Base-by-base conservation (phyloP, 1,140 invertebrate genomes). In the Rhizoglyphus robini region DNA sequence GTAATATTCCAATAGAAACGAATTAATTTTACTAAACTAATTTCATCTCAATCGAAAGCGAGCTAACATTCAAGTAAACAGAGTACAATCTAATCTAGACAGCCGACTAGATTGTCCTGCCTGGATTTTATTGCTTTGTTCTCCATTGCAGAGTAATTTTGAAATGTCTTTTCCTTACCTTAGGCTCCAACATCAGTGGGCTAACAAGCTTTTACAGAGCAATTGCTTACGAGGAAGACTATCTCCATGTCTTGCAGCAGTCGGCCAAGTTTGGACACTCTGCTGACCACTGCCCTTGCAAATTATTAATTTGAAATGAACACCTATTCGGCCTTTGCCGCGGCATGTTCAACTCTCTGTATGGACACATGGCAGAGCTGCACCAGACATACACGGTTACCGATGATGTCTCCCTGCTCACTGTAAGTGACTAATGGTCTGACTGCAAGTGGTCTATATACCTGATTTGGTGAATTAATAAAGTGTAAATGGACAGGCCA, bases 151-250 rank as follows among this genome's bases (percentile, higher is more conserved):
- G n/a, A n/a, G n/a, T n/a, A n/a, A n/a, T n/a, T n/a, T n/a, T n/a
- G n/a, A n/a, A n/a, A n/a, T 46, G 41, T 46, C n/a, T 32, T 5
- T 32, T 54, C 51, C 8, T 54, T 54, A 2, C 36, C 27, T 32
- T 27, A 60, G 58, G 58, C 27, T 60, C 58, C 15, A 32, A 60
- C 27, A 60, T 60, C 36, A 32, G 15, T 3, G 51, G 51, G 15
- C 58, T 32, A 46, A 29, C 58, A 20, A 29, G 15, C 15, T 60
- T 60, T 27, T 60, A 60, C 27, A 60, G 36, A 34, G 58, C 58
- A 34, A 60, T 60, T 2, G 58, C 58, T 11, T 13, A 13, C 15
- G 58, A 60, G 29, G 58, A 60, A 46, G 58, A 60, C 27, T 60
- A 60, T 27, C 30, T 60, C 1, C 31, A 46, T 32, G 58, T 32